Conservation (phyloP, 2,113 vertebrate genomes). For the Panthera leo region DNA sequence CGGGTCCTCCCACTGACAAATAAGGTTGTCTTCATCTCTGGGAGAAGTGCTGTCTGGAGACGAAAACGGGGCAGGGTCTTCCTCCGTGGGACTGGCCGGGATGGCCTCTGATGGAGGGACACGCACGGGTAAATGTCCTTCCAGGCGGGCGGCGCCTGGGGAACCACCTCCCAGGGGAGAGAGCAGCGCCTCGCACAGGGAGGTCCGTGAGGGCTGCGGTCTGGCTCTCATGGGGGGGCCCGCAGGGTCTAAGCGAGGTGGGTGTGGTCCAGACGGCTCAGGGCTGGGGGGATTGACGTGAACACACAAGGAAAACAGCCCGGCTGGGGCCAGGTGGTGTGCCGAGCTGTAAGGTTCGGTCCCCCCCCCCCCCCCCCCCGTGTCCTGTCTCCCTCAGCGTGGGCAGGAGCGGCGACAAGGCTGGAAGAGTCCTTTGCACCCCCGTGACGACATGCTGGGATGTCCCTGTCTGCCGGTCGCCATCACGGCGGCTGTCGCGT, state of each 20-base stretch:
- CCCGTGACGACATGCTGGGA: background rate
- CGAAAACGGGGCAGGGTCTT: background rate
- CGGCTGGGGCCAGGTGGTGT: no score
- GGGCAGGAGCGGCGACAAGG: no score
- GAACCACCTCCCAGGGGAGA: background rate
- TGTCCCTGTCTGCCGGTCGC: background rate
- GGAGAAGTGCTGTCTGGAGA: background rate
- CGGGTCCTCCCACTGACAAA: no score
- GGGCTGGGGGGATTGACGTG: background rate
- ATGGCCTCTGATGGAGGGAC: background rate
- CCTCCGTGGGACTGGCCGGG: accelerated
- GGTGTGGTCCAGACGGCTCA: background rate
- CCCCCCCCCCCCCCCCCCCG: background rate
- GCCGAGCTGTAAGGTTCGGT: background rate
- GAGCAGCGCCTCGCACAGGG: background rate
- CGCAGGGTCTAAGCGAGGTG: accelerated
- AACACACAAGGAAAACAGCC: background rate
- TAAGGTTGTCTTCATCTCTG: accelerated
- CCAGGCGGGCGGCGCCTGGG: background rate
- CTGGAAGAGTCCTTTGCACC: background rate
- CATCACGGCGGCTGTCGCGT: accelerated
- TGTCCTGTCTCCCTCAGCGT: background rate
- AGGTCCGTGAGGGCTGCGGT: background rate
- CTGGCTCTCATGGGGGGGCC: background rate
- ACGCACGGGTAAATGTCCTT: no score